Percentiles rank a stretch among this genome's conserved stretches.
phyloP scores from a whole-genome alignment of 2,113 vertebrate genomes.

The Lepidothrix coronata region DNA sequence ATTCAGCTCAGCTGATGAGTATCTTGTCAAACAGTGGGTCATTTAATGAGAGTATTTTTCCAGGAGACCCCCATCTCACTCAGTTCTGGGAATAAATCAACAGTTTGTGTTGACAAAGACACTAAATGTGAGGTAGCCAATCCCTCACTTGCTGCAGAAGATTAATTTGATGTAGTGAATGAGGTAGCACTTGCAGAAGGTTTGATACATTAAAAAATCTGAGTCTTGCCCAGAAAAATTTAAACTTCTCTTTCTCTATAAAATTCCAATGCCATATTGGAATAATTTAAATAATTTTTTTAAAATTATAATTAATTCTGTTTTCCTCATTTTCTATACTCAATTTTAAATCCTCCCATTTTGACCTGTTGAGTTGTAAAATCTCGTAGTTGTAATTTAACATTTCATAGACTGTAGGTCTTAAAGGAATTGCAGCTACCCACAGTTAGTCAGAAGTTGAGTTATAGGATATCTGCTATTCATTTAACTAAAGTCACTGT shows the following conservation, averaged over 20 bases:
- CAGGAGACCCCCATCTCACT: neutral
- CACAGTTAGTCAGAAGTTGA: neutral
- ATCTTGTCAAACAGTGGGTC: neutral
- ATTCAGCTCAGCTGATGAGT: neutral
- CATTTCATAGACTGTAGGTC: neutral
- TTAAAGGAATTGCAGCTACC: neutral
- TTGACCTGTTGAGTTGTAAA: neutral
- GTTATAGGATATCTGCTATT: neutral
- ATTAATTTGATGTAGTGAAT: neutral
- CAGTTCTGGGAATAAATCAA: neutral
- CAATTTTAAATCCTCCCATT: neutral
- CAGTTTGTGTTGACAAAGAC: neutral
- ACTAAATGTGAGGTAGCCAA: neutral
- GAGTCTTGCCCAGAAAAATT: neutral
- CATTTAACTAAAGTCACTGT: neutral
- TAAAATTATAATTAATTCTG: neutral
- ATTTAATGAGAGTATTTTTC: neutral
- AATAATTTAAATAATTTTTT: neutral
- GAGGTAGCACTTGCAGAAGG: neutral
- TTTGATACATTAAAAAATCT: neutral
- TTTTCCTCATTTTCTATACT: neutral
- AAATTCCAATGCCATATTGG: neutral
- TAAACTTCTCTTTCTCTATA: neutral
- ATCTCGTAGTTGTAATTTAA: neutral
- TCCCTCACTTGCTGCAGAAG: neutral